Conservation (phyloP, 2,888 invertebrate genomes). For the Dynastes tityus region DNA sequence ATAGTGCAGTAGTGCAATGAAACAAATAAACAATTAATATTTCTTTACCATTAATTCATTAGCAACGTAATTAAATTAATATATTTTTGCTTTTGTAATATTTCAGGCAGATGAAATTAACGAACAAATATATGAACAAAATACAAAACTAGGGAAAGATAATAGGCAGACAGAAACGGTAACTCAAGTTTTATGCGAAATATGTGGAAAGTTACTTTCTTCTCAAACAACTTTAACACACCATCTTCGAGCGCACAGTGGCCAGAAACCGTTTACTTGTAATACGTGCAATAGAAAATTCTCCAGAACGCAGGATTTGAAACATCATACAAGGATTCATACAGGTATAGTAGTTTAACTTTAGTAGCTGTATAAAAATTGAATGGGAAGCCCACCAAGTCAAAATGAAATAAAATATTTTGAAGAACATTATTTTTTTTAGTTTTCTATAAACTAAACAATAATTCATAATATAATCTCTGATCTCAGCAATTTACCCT, state of each 20-base stretch:
- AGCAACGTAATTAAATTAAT: not conserved
- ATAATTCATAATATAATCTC: too few relatives aligned
- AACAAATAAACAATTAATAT: too few relatives aligned
- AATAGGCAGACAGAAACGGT: conserved; percentile 33
- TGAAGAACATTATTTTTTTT: too few relatives aligned
- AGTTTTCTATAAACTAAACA: too few relatives aligned
- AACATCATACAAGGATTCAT: conserved; percentile 62
- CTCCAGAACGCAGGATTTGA: conserved; percentile 60
- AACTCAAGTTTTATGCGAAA: conserved; percentile 58
- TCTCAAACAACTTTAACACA: conserved; percentile 60
- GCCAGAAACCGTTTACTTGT: conserved; percentile 61
- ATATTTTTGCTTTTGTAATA: not conserved
- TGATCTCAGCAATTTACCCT: too few relatives aligned
- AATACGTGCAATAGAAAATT: conserved; percentile 61
- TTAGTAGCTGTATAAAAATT: not conserved
- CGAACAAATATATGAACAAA: not conserved
- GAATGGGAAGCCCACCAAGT: too few relatives aligned
- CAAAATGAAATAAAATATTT: too few relatives aligned
- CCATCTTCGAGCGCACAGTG: conserved; percentile 60
- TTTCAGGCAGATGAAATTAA: not conserved
- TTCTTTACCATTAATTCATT: not conserved
- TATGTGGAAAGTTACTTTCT: conserved; percentile 61
- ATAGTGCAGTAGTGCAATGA: too few relatives aligned
- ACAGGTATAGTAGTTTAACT: conserved; percentile 57
- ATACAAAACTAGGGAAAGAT: not conserved